Base-by-base conservation (phyloP, 1,140 invertebrate genomes). In the Drosophila mauritiana region DNA sequence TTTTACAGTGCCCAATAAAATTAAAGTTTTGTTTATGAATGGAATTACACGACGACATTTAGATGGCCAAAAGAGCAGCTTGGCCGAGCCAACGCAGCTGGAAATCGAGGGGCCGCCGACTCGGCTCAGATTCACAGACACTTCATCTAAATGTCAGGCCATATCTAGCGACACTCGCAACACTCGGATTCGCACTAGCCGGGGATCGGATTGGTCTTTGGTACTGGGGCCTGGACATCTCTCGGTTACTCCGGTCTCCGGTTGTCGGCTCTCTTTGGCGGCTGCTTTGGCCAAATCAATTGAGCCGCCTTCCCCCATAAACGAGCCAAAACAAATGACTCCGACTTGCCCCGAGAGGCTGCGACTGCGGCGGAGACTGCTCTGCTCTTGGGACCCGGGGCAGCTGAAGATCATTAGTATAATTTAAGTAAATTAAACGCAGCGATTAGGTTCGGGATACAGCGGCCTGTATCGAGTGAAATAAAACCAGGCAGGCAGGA, bases 341-440 rank as follows among this genome's bases (percentile, higher is more conserved):
- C 53, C 46, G 73, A 36, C 31, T 61, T 62, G 76, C 62, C 51
- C 56, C 67, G 53, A 51, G 65, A 27, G 57, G 46, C 64, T 74
- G 67, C 25, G 42, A 25, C 17, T 17, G 36, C 17, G 27, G 7
- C 31, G 8, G 31, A 3, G 7, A 15, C 37, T 39, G 36, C 31
- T 68, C 37, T 70, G 45, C 51, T 54, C 49, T 46, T 54, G 61
- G 57, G 64, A 70, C 64, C 53, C 54, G 57, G 72, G 73, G 73
- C 73, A 67, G 73, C 80, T 75, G 70, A 85, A 91, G 85, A 91
- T 91, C 89, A 91, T 91, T 91, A 91, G 84, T 91, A 91, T 91
- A 91, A 91, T 91, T 91, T 91, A 91, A 91, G 89, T 91, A 91
- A 91, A 91, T 91, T 91, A 91, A 91, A 91, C 89, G 89, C 89